phyloP scores from a whole-genome alignment of 2,888 invertebrate genomes.

The Clusia tigrina region DNA sequence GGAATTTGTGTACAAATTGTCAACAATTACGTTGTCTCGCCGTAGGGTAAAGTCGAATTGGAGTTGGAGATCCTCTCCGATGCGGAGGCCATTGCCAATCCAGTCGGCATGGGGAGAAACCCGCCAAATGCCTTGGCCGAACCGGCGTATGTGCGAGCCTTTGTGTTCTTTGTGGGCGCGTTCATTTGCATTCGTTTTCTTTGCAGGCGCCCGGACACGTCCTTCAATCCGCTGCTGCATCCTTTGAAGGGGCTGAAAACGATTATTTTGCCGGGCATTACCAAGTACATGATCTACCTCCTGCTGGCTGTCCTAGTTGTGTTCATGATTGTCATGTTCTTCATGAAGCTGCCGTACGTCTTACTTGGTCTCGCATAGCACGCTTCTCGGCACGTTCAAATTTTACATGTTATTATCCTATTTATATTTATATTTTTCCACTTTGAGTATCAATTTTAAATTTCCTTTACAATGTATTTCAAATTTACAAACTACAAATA shows the following conservation, averaged over 20 bases:
- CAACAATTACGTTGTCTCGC: not conserved
- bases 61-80: slow-evolving; percentile 71
- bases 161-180: slow-evolving; percentile 11
- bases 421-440: too few relatives aligned
- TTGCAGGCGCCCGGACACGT: slow-evolving; percentile 70
- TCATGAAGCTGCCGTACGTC: too few relatives aligned
- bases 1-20: not conserved
- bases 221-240: slow-evolving; percentile 70
- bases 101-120: slow-evolving; percentile 73
- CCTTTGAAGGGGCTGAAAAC: slow-evolving; percentile 66
- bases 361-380: too few relatives aligned
- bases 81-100: slow-evolving; percentile 69
- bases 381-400: too few relatives aligned
- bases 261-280: slow-evolving; percentile 45
- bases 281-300: slow-evolving; percentile 35
- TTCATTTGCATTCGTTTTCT: slow-evolving; percentile 2
- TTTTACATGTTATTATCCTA: too few relatives aligned
- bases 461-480: too few relatives aligned
- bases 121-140: slow-evolving; percentile 71
- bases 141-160: slow-evolving; percentile 68
- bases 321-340: not conserved
- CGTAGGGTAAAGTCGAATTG: slow-evolving; percentile 76
- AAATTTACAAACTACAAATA: too few relatives aligned
- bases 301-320: slow-evolving; percentile 26
- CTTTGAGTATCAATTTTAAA: too few relatives aligned